Evolutionary conservation across 2,113 vertebrate species (phyloP).

Genomic region (Rhagologus leucostigma): DNA sequence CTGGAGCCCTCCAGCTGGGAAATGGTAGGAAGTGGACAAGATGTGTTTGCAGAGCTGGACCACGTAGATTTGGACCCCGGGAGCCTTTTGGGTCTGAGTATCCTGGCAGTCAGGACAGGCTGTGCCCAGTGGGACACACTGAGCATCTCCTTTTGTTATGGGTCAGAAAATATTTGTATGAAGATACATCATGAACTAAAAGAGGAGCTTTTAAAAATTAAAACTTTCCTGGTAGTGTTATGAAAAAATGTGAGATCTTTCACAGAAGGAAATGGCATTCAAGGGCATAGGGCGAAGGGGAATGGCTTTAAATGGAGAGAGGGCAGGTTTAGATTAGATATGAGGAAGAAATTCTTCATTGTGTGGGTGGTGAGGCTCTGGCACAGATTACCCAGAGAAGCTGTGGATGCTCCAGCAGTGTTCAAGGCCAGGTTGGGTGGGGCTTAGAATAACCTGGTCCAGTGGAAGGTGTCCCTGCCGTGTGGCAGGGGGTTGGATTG

Average conservation of each 20-base stretch:
- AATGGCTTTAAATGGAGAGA: neutral
- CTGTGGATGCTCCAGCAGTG: neutral
- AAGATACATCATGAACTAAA: neutral
- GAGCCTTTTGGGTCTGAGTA: neutral
- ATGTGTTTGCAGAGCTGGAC: neutral
- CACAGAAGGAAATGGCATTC: neutral
- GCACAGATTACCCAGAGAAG: neutral
- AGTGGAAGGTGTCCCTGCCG: neutral
- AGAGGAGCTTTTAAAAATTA: neutral
- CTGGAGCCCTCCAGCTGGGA: neutral
- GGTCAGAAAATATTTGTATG: neutral
- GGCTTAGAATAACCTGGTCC: rapidly evolving
- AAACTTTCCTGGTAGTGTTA: neutral
- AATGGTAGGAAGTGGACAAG: neutral
- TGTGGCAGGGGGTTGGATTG: neutral
- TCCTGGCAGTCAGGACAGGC: neutral
- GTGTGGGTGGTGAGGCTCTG: neutral
- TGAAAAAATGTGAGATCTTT: neutral
- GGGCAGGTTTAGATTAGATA: neutral
- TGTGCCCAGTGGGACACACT: neutral
- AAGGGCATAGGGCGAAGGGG: neutral
- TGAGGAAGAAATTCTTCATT: neutral
- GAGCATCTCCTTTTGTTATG: neutral
- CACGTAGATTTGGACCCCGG: neutral
- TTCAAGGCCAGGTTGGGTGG: neutral